These are phyloP conservation scores for Eurystomus glaucurus DNA, from an alignment of 2,797 vertebrate species.

Conservation along the genomic window DNA sequence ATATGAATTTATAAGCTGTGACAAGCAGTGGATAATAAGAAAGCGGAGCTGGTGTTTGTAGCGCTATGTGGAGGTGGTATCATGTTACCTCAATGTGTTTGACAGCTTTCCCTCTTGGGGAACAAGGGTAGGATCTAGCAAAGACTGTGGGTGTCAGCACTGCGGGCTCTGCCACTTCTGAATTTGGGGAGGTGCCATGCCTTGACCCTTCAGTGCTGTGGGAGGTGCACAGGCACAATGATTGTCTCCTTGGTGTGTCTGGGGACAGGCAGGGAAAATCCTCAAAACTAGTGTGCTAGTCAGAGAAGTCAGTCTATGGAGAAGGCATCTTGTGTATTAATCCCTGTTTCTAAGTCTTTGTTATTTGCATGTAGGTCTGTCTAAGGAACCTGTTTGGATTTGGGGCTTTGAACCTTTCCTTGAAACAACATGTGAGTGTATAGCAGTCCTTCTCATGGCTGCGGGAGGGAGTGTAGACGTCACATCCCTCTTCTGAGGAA, in stretches of 20 bases:
- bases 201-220: fast-evolving
- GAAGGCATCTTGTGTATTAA: not conserved
- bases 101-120: not conserved
- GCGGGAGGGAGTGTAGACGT: not conserved
- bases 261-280: not conserved
- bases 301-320: not conserved
- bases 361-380: not conserved
- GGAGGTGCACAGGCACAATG: fast-evolving
- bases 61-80: not conserved
- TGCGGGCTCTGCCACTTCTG: not conserved
- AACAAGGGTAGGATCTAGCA: not conserved
- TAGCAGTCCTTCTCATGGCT: not conserved
- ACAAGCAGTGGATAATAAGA: not conserved
- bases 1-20: not conserved
- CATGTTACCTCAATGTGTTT: fast-evolving
- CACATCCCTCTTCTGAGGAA: not conserved
- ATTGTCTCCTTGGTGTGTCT: not conserved
- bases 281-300: not conserved
- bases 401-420: not conserved
- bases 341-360: not conserved
- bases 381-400: not conserved
- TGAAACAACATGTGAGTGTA: fast-evolving
- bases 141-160: not conserved
- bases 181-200: not conserved
- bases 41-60: not conserved